Percentiles rank a stretch among this genome's conserved stretches.
phyloP scores from a whole-genome alignment of 2,113 vertebrate genomes.

The Ptilorrhoa leucosticta region DNA sequence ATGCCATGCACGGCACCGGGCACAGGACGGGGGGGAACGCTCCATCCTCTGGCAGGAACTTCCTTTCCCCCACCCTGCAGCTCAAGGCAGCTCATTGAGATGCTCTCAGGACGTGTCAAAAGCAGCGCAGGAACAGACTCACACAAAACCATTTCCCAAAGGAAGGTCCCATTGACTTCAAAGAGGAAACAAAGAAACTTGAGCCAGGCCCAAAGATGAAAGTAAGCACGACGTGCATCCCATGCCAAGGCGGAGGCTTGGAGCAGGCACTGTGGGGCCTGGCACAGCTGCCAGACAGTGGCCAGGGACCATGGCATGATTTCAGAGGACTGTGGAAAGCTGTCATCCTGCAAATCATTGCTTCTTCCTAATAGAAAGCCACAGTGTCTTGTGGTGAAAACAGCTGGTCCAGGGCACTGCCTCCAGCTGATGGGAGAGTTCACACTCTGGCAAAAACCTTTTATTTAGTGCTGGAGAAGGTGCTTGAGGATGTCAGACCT shows the following conservation, averaged over 20 bases:
- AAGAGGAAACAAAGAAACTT: not conserved
- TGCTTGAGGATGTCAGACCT: not conserved
- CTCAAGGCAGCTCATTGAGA: not conserved
- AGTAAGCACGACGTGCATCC: not conserved
- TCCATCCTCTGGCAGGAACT: not conserved
- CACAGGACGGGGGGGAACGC: not conserved
- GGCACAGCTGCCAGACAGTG: not conserved
- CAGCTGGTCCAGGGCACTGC: not conserved
- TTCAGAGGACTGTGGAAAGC: not conserved
- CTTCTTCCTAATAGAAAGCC: not conserved
- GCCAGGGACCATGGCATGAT: rapidly evolving
- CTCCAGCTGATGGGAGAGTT: not conserved
- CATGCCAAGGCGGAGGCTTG: not conserved
- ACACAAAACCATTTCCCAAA: not conserved
- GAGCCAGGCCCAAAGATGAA: not conserved
- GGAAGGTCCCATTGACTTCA: not conserved
- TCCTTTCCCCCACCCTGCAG: not conserved
- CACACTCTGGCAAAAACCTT: rapidly evolving
- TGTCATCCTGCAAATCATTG: not conserved
- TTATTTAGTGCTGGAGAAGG: not conserved
- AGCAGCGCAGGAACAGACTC: not conserved
- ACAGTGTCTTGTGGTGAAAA: not conserved
- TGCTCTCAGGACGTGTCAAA: not conserved
- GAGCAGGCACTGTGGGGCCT: not conserved
- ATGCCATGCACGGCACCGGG: not conserved